Evolutionary conservation across 2,113 vertebrate species (phyloP).

Genomic region (Glaucomys volans): DNA sequence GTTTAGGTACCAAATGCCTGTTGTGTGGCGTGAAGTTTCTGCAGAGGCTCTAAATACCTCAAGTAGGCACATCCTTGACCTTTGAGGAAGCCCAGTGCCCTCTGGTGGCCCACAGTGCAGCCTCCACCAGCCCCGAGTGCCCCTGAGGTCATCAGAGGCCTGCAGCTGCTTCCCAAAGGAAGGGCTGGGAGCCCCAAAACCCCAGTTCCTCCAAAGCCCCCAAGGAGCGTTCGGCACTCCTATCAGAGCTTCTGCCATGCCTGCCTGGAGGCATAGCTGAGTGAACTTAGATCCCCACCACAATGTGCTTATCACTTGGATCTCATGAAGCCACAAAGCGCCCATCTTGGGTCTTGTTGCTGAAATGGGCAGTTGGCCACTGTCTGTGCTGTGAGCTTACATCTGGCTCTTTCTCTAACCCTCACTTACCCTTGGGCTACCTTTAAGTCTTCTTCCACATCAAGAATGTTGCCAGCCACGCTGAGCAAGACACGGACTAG

Average conservation of each 20-base stretch:
- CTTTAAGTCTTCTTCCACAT: slow-evolving; percentile 60
- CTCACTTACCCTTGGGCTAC: neutral
- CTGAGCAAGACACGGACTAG: neutral
- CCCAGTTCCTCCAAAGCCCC: neutral
- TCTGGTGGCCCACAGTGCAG: neutral
- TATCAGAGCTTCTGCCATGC: neutral
- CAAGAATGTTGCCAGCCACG: neutral
- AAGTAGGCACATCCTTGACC: neutral
- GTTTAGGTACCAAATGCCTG: neutral
- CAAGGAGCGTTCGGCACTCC: neutral
- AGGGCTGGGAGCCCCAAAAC: neutral
- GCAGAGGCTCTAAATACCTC: too few species aligned
- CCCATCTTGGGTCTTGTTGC: neutral
- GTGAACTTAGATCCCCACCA: neutral
- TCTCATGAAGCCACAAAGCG: neutral
- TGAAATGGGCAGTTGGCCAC: neutral
- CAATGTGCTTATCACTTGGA: slow-evolving; percentile 54
- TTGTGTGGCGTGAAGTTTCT: neutral
- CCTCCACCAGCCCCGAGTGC: fast-evolving
- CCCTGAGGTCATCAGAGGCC: neutral
- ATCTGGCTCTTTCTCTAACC: neutral
- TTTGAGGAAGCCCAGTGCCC: neutral
- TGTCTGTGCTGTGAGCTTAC: neutral
- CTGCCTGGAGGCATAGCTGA: neutral
- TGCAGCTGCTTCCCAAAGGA: too few species aligned